These are phyloP conservation scores for Scortum barcoo DNA, from an alignment of 2,113 vertebrate species.

Conservation along the genomic window DNA sequence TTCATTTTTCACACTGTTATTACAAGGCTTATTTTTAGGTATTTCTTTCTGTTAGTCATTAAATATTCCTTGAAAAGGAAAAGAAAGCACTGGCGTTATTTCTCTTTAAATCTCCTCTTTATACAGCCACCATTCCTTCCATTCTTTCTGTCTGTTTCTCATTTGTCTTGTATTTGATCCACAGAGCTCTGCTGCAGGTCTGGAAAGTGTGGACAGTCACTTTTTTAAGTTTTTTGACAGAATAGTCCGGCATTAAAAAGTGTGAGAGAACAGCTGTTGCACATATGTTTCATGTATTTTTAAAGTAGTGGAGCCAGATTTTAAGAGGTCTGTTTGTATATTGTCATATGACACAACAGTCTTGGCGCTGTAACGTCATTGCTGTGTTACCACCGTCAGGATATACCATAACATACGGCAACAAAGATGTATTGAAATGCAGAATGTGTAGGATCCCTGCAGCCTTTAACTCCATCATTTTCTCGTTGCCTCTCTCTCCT, in stretches of 20 bases:
- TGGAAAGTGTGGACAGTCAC: constrained; percentile 64
- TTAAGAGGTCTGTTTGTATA: constrained; percentile 30
- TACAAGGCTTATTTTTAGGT: constrained; percentile 9
- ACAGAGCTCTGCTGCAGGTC: constrained; percentile 59
- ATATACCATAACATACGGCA: constrained; percentile 12
- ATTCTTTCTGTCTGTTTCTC: constrained; percentile 64
- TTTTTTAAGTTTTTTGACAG: constrained; percentile 48
- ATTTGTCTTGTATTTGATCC: constrained; percentile 69
- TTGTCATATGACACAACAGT: constrained; percentile 31
- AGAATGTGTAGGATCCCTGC: constrained; percentile 17
- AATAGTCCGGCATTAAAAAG: constrained; percentile 54
- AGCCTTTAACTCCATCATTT: constrained; percentile 35
- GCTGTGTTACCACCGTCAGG: constrained; percentile 18
- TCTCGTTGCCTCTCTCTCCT: constrained; percentile 27
- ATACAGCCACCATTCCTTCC: constrained; percentile 60
- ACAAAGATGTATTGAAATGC: constrained; percentile 34
- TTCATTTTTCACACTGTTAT: constrained; percentile 28
- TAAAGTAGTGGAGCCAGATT: constrained; percentile 4
- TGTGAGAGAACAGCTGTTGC: constrained; percentile 67
- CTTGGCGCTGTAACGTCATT: not conserved
- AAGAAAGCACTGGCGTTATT: constrained; percentile 38
- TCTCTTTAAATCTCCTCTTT: constrained; percentile 40
- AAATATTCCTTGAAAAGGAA: constrained; percentile 27
- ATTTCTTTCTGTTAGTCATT: constrained; percentile 17
- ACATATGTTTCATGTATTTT: constrained; percentile 58